phyloP scores from a whole-genome alignment of 2,113 vertebrate species.

The Indicator maculatus region DNA sequence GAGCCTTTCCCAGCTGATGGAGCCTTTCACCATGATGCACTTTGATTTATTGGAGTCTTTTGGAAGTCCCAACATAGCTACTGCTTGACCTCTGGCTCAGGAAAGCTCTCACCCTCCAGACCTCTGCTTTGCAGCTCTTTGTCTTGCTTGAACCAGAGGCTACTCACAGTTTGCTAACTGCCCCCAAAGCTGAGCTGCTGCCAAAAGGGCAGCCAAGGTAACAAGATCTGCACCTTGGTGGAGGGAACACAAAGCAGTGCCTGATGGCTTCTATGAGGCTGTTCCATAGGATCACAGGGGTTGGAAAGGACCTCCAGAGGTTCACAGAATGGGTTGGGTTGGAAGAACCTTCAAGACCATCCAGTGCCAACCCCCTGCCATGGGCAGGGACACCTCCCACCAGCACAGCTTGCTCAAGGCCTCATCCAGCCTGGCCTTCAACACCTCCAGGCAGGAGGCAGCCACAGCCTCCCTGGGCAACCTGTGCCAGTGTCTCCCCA shows the following conservation, averaged over 20 bases:
- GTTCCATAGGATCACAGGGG: background rate
- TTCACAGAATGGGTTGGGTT: no score
- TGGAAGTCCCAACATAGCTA: background rate
- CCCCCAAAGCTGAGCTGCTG: background rate
- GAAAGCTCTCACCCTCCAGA: background rate
- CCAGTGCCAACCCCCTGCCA: no score
- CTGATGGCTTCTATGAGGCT: background rate
- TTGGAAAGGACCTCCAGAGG: no score
- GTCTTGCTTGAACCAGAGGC: background rate
- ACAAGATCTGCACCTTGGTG: conserved; percentile 42
- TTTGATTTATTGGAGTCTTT: background rate
- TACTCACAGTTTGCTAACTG: background rate
- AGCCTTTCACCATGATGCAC: background rate
- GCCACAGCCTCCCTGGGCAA: no score
- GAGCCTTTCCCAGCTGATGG: background rate
- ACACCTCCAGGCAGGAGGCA: no score
- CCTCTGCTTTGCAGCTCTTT: background rate
- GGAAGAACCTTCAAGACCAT: no score
- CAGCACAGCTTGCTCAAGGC: no score
- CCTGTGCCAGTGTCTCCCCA: no score
- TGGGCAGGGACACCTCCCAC: no score
- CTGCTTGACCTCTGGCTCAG: background rate
- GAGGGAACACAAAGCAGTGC: conserved; percentile 10
- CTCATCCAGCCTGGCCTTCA: no score
- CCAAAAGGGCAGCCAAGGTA: conserved; percentile 34